Evolutionary conservation across 2,888 invertebrate species (phyloP).

Genomic region (Biston stratarius): DNA sequence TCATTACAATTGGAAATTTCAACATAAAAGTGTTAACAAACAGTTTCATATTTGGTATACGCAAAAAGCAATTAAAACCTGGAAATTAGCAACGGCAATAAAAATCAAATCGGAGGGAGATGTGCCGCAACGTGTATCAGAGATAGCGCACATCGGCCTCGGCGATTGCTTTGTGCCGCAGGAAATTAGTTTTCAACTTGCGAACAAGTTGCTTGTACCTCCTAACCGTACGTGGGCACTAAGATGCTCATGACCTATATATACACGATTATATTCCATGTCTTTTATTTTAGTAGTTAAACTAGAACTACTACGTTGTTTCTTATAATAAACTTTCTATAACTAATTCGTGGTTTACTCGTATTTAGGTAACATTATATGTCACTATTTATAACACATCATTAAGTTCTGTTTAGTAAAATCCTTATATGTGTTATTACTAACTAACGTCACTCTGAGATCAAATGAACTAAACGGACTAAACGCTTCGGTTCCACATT

Average conservation of each 20-base stretch:
- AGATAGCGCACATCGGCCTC: slow-evolving; percentile 62
- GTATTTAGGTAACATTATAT: too few species aligned
- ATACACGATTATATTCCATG: slow-evolving; percentile 9
- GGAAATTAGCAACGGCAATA: slow-evolving; percentile 44
- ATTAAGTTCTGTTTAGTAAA: too few species aligned
- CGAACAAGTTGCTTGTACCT: slow-evolving; percentile 56
- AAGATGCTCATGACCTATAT: slow-evolving; percentile 9
- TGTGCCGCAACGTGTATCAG: slow-evolving; percentile 58
- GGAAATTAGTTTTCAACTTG: slow-evolving; percentile 82
- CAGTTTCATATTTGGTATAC: background rate
- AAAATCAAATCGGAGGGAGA: slow-evolving; percentile 65
- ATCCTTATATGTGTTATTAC: too few species aligned
- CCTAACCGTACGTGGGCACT: slow-evolving; percentile 19
- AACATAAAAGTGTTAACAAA: slow-evolving; percentile 1
- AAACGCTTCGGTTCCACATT: too few species aligned
- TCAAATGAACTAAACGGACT: too few species aligned
- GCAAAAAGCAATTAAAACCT: slow-evolving; percentile 33
- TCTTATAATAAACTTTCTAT: background rate
- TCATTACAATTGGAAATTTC: background rate
- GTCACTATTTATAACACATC: too few species aligned
- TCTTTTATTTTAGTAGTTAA: background rate
- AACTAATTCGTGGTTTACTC: background rate
- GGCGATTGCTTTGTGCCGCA: slow-evolving; percentile 79
- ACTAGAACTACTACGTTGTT: background rate
- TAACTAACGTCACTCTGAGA: too few species aligned